Percentiles rank a stretch among this genome's conserved stretches.
Conservation (phyloP, 2,113 vertebrate genomes). For the Perca fluviatilis region DNA sequence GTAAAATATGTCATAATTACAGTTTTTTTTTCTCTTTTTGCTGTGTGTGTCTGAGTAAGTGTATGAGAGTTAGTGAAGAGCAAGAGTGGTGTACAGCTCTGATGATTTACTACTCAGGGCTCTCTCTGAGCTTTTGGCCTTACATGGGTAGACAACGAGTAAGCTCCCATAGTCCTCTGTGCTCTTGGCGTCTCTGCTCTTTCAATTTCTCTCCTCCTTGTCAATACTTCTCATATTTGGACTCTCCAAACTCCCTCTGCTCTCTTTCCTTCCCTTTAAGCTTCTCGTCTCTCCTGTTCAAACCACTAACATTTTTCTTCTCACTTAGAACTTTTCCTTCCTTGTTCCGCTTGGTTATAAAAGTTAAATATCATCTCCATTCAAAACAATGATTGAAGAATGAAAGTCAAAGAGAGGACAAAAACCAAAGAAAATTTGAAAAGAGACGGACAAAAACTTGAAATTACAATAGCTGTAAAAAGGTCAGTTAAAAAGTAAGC, state of each 20-base stretch:
- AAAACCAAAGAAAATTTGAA: background rate
- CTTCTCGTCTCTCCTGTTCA: constrained; percentile 10
- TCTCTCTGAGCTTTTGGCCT: constrained; percentile 76
- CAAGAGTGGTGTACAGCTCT: constrained; percentile 54
- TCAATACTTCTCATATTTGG: constrained; percentile 58
- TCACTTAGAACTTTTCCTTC: background rate
- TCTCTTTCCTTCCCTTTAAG: constrained; percentile 18
- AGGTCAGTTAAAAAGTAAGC: background rate
- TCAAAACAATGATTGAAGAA: background rate
- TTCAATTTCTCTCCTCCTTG: constrained; percentile 52
- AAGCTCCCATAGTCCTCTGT: constrained; percentile 57
- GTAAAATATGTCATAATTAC: background rate
- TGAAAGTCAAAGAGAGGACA: background rate
- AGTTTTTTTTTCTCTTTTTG: background rate
- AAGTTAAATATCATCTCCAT: background rate
- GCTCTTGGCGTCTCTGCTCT: constrained; percentile 45
- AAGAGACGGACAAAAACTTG: background rate
- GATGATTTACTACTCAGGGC: constrained; percentile 70
- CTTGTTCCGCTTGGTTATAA: background rate
- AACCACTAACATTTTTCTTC: background rate
- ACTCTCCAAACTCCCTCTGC: constrained; percentile 19
- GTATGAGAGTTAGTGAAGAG: constrained; percentile 40
- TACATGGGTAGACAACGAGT: constrained; percentile 76
- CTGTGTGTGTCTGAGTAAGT: constrained; percentile 20
- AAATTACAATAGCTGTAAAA: background rate